These are phyloP conservation scores for Ibidorhyncha struthersii DNA, from an alignment of 2,113 vertebrate genomes.

Conservation along the genomic window DNA sequence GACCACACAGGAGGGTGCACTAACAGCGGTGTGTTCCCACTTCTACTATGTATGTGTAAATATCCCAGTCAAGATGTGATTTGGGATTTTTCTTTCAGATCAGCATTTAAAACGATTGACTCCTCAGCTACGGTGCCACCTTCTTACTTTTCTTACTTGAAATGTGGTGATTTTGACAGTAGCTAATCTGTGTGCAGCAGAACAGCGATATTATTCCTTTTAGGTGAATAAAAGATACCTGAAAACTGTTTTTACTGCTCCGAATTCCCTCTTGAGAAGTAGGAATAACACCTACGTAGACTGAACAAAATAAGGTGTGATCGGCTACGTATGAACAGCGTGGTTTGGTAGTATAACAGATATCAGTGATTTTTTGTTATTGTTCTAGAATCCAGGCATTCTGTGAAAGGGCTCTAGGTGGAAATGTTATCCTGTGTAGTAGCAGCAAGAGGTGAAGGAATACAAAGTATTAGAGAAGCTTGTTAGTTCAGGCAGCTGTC, in stretches of 20 bases:
- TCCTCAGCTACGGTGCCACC: neutral
- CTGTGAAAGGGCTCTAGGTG: conserved; percentile 73
- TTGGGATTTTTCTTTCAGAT: neutral
- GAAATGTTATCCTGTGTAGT: conserved; percentile 70
- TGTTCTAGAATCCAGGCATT: conserved; percentile 63
- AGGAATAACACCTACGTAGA: neutral
- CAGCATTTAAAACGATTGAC: neutral
- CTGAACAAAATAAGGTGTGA: conserved; percentile 33
- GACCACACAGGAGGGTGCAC: neutral
- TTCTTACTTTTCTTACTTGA: conserved; percentile 4
- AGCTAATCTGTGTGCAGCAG: neutral
- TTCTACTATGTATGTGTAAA: neutral
- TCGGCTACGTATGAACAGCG: neutral
- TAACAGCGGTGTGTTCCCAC: neutral
- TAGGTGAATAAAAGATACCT: neutral
- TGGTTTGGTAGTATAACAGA: neutral
- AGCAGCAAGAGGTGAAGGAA: conserved; percentile 47
- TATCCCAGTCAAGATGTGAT: neutral
- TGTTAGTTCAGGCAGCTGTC: conserved; percentile 33
- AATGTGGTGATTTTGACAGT: conserved; percentile 20
- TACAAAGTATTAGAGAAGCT: conserved; percentile 20
- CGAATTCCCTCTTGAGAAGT: conserved; percentile 33
- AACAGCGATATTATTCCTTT: neutral
- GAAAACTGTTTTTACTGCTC: neutral
- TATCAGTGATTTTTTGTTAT: conserved; percentile 51